Conservation (phyloP, 2,113 vertebrate species). For the Prunella himalayana region DNA sequence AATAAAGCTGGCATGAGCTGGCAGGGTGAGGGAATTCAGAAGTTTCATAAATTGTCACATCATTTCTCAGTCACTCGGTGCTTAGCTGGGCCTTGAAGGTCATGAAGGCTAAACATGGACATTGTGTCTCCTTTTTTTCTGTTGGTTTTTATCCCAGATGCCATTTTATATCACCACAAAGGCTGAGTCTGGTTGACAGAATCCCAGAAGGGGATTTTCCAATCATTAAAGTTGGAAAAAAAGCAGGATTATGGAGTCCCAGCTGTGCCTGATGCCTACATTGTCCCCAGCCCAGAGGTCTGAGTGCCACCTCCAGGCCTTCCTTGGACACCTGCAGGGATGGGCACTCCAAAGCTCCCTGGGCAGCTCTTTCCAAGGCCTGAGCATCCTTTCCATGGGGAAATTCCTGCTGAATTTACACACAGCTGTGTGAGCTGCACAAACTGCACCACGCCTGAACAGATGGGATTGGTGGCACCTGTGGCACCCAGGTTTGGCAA, state of each 20-base stretch:
- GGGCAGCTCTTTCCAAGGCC: fast-evolving
- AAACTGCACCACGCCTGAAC: background rate
- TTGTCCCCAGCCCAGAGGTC: background rate
- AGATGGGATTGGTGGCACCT: background rate
- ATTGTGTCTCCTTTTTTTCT: background rate
- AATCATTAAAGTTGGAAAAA: background rate
- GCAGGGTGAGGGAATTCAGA: background rate
- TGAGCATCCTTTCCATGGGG: fast-evolving
- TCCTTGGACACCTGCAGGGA: background rate
- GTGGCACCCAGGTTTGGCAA: background rate
- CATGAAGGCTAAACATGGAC: background rate
- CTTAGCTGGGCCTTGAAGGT: background rate
- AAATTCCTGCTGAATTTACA: background rate
- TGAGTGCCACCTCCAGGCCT: background rate
- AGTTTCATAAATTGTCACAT: background rate
- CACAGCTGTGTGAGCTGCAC: background rate
- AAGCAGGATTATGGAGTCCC: background rate
- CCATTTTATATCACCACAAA: background rate
- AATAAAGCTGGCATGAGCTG: background rate
- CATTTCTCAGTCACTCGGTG: background rate
- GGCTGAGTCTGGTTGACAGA: background rate
- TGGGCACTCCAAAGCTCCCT: background rate
- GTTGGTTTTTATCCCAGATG: background rate
- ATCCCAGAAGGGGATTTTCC: background rate
- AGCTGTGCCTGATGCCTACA: no score